Evolutionary conservation across 2,888 invertebrate species (phyloP).

Genomic region (Heliconius ismenius): DNA sequence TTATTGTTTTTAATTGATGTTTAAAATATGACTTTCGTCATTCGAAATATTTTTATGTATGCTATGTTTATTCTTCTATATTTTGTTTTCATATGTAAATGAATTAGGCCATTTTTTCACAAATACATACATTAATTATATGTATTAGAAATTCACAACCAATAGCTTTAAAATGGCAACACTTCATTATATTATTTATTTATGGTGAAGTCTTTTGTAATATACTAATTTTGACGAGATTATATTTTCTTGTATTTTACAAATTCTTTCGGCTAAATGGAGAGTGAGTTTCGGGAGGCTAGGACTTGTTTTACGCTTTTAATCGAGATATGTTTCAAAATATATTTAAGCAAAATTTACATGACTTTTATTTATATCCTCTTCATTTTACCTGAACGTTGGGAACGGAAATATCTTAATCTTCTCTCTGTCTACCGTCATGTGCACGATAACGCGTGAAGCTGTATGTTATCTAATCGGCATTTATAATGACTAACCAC

Average conservation of each 20-base stretch:
- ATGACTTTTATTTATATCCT: constrained; percentile 50
- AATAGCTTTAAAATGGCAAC: constrained; percentile 26
- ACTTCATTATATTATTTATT: constrained; percentile 21
- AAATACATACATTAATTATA: not conserved
- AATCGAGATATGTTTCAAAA: constrained; percentile 68
- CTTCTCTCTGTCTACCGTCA: too few species aligned
- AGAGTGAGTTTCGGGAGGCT: constrained; percentile 49
- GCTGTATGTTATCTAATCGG: too few species aligned
- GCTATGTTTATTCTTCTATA: too few species aligned
- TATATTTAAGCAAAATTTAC: constrained; percentile 64
- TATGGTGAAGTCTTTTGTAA: constrained; percentile 29
- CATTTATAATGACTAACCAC: too few species aligned
- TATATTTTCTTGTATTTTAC: constrained; percentile 26
- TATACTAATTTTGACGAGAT: constrained; percentile 27
- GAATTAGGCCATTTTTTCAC: not conserved
- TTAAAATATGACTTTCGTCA: not conserved
- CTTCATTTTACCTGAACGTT: too few species aligned
- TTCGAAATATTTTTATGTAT: not conserved
- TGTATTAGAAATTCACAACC: not conserved
- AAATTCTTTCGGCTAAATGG: constrained; percentile 36
- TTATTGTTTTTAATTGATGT: not conserved
- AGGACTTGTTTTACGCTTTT: constrained; percentile 71
- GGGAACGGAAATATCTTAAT: too few species aligned
- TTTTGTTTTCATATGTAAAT: not conserved
- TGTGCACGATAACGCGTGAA: too few species aligned